Evolutionary conservation across 2,113 vertebrate species (phyloP), one percentile per base, ranked within the genome.

Genomic region (Nothobranchius kuhntae): DNA sequence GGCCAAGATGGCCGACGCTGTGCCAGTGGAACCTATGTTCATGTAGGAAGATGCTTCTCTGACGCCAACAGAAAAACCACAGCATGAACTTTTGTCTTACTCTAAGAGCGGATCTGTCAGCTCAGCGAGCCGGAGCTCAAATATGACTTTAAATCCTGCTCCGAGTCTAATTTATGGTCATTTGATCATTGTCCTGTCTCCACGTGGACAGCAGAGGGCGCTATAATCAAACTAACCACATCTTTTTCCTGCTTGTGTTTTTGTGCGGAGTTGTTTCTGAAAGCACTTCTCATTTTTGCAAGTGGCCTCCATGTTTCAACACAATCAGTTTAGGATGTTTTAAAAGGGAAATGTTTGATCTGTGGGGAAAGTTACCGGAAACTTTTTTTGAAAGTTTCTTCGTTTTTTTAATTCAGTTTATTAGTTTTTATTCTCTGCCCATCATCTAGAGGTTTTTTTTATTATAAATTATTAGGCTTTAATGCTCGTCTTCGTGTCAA

Each of bases 221-320:
- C 69, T 36, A 58, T 58, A 79, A 81, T 73, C 17, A 52, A 14
- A n/a, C 14, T 2, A 2, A 14, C 5, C 47, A n/a, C 9, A 13
- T 40, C 38, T 9, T 40, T 5, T 3, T 40, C 36, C 38, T 40
- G 38, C 38, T 40, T 40, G 5, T 42, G 36, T 17, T n/a, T 54
- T 60, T 74, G 30, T 42, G 24, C 9, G 46, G 64, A 13, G 30
- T 58, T 42, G 61, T 13, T 67, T 53, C 57, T 53, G 15, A 50
- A 47, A 15, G 7, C 13, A 24, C 72, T 61, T 67, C 21, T 57
- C 50, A 13, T 69, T 57, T 60, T 65, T 24, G 7, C 21, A 69
- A 58, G 62, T 71, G 69, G 72, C 72, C 77, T 78, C 73, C 3
- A 71, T 58, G 73, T 85, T 82, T 81, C 82, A 87, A 76, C 21